A percentile compares a stretch with the other conserved stretches of the same genome.
Evolutionary conservation across 2,797 vertebrate genomes (phyloP).

Genomic region (Vultur gryphus): DNA sequence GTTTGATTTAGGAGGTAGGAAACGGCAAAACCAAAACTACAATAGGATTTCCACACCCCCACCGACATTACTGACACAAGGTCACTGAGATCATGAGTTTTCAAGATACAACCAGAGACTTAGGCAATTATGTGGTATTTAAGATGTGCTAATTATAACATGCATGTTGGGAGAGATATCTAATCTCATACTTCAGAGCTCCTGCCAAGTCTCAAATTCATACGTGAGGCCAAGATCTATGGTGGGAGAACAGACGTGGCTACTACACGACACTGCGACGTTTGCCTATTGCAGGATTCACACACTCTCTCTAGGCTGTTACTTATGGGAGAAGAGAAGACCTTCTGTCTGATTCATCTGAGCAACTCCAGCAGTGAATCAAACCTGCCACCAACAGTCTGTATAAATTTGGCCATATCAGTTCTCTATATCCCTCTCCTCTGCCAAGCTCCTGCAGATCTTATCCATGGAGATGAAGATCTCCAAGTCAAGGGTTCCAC

Average conservation of each 20-base stretch:
- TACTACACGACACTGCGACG: accelerated
- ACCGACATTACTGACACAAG: not conserved
- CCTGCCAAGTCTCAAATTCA: not conserved
- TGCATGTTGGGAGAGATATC: not conserved
- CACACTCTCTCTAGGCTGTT: not conserved
- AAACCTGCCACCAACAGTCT: not conserved
- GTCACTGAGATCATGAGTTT: not conserved
- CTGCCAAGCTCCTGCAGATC: not conserved
- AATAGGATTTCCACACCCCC: not conserved
- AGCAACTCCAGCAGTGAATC: not conserved
- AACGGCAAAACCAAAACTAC: not conserved
- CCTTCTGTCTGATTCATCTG: not conserved
- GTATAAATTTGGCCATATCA: not conserved
- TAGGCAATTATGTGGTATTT: not conserved
- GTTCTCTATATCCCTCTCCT: not conserved
- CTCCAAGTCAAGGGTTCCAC: not conserved
- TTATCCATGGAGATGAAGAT: accelerated
- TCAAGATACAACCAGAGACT: not conserved
- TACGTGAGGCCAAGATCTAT: not conserved
- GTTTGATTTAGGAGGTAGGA: not conserved
- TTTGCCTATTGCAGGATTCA: not conserved
- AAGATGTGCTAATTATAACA: not conserved
- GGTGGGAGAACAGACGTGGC: not conserved
- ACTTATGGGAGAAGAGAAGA: not conserved
- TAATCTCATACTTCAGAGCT: not conserved